Percentiles rank a stretch among this genome's conserved stretches.
phyloP scores from a whole-genome alignment of 2,888 invertebrate genomes.

The Chironomus riparius region DNA sequence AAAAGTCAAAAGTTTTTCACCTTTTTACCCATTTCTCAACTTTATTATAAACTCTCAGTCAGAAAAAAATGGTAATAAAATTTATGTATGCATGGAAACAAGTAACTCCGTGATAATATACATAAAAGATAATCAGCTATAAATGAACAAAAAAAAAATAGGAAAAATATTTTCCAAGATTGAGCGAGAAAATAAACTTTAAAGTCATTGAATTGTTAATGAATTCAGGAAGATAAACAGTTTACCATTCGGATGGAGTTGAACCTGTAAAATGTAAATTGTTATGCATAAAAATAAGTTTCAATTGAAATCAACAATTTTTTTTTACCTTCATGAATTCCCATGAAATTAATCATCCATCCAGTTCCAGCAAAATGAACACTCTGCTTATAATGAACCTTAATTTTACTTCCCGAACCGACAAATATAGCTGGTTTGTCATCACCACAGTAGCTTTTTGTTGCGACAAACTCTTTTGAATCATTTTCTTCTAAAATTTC shows the following conservation, averaged over 20 bases:
- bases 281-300: too few species aligned
- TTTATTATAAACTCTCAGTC: too few species aligned
- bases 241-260: background rate
- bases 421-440: constrained; percentile 49
- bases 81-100: too few species aligned
- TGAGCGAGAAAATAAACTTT: background rate
- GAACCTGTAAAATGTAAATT: background rate
- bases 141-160: too few species aligned
- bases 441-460: constrained; percentile 46
- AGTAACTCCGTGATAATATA: too few species aligned
- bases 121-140: too few species aligned
- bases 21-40: too few species aligned
- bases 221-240: background rate
- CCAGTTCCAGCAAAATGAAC: constrained; percentile 63
- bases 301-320: background rate
- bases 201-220: background rate
- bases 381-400: constrained; percentile 54
- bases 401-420: constrained; percentile 47
- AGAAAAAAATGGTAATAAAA: too few species aligned
- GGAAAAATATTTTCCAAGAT: background rate
- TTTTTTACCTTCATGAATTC: constrained; percentile 25
- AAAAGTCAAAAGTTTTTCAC: too few species aligned
- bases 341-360: constrained; percentile 48
- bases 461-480: constrained; percentile 32
- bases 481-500: constrained; percentile 49